phyloP scores from a whole-genome alignment of 2,113 vertebrate species.

The Nothobranchius furzeri region DNA sequence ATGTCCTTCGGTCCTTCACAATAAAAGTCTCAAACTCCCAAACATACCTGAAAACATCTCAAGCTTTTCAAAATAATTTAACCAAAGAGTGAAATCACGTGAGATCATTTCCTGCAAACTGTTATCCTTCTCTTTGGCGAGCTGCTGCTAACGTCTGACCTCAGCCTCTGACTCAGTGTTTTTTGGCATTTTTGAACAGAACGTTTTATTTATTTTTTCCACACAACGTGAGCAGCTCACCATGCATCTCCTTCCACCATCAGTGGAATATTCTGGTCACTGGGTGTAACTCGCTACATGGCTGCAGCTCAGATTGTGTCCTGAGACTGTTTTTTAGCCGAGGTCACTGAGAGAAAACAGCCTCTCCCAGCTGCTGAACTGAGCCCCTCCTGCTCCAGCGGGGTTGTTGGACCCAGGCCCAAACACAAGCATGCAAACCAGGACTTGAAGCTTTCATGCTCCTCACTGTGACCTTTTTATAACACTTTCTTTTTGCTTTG shows the following conservation, averaged over 20 bases:
- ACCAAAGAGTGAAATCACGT: no score
- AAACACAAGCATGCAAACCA: slow-evolving; percentile 33
- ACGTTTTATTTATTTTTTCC: slow-evolving; percentile 21
- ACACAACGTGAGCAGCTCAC: slow-evolving; percentile 33
- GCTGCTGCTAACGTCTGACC: slow-evolving; percentile 7
- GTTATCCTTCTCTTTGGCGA: not conserved
- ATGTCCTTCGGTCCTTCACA: no score
- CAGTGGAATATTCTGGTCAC: slow-evolving; percentile 63
- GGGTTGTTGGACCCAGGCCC: slow-evolving; percentile 66
- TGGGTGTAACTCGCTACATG: slow-evolving; percentile 67
- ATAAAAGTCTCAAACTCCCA: no score
- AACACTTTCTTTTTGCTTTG: no score
- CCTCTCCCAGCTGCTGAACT: slow-evolving; percentile 74
- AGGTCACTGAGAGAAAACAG: slow-evolving; percentile 65
- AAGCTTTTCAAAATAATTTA: no score
- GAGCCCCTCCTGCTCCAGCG: slow-evolving; percentile 64
- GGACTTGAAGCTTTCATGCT: slow-evolving; percentile 9
- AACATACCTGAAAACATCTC: no score
- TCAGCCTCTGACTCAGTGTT: slow-evolving; percentile 31
- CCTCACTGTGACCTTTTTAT: slow-evolving; percentile 28
- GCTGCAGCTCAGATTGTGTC: slow-evolving; percentile 29
- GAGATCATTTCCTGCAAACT: not conserved
- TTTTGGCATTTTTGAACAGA: slow-evolving; percentile 23
- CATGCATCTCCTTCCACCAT: slow-evolving; percentile 37
- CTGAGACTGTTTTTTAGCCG: slow-evolving; percentile 43